Evolutionary conservation across 2,888 invertebrate species (phyloP).

Genomic region (Antitype chi): DNA sequence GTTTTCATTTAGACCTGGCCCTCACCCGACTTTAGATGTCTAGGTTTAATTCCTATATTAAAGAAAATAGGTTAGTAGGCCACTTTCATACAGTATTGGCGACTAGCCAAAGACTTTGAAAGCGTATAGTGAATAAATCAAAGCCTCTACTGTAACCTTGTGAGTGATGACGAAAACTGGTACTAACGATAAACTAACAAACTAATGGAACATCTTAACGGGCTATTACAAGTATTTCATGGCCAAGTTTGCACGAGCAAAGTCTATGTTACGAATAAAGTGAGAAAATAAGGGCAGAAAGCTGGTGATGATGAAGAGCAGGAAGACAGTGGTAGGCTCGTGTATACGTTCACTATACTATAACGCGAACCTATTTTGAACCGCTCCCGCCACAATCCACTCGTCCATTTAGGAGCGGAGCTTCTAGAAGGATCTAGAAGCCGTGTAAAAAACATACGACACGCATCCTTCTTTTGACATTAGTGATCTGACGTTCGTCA

Average conservation of each 20-base stretch:
- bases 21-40: neutral
- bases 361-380: too few species aligned
- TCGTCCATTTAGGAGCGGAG: too few species aligned
- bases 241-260: neutral
- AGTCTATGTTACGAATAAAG: neutral
- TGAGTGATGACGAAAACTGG: slow-evolving; percentile 13
- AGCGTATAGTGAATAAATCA: slow-evolving; percentile 50
- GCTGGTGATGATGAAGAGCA: neutral
- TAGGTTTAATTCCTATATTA: slow-evolving; percentile 9
- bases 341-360: neutral
- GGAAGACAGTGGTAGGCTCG: neutral
- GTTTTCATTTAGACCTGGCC: slow-evolving; percentile 6
- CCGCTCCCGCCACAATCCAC: too few species aligned
- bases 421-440: too few species aligned
- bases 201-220: neutral
- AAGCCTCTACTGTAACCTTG: slow-evolving; percentile 20
- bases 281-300: neutral
- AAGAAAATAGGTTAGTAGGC: slow-evolving; percentile 38
- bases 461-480: too few species aligned
- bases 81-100: slow-evolving; percentile 38
- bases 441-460: too few species aligned
- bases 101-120: slow-evolving; percentile 49
- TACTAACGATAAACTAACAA: slow-evolving; percentile 9
- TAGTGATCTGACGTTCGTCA: too few species aligned
- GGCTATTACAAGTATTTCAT: neutral